These are phyloP conservation scores for Tipula confusa DNA, from an alignment of 2,888 invertebrate genomes.

Conservation along the genomic window DNA sequence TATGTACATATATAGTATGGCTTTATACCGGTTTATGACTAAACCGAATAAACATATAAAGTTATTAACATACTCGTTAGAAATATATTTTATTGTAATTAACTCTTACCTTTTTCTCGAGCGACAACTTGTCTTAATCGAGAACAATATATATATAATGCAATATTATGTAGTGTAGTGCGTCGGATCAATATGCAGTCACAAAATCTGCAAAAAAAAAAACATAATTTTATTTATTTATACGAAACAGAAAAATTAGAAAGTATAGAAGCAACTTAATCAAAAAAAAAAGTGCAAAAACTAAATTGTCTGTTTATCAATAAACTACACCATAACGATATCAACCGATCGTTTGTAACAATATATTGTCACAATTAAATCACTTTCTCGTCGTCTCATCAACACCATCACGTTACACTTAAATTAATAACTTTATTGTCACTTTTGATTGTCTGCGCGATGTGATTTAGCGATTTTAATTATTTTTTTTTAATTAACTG, in stretches of 20 bases:
- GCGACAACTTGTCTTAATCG: background rate
- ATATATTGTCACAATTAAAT: background rate
- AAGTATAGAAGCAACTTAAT: background rate
- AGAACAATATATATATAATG: no score
- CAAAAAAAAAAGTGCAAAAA: background rate
- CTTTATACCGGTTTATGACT: background rate
- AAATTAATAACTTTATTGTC: background rate
- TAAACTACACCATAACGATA: background rate
- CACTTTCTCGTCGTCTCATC: background rate
- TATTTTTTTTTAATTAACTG: background rate
- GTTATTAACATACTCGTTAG: background rate
- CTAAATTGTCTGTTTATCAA: background rate
- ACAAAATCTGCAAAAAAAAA: background rate
- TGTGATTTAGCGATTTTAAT: background rate
- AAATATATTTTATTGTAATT: background rate
- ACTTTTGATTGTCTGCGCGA: background rate
- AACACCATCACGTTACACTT: background rate
- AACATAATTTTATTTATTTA: background rate
- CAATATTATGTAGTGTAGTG: background rate
- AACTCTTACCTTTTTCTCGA: background rate
- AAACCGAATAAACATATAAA: background rate
- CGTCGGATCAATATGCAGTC: background rate
- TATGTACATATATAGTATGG: slow-evolving; percentile 49
- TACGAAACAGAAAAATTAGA: background rate
- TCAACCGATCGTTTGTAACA: background rate